These are phyloP conservation scores for Ptyas mucosa DNA, from an alignment of 2,113 vertebrate genomes.

Conservation along the genomic window DNA sequence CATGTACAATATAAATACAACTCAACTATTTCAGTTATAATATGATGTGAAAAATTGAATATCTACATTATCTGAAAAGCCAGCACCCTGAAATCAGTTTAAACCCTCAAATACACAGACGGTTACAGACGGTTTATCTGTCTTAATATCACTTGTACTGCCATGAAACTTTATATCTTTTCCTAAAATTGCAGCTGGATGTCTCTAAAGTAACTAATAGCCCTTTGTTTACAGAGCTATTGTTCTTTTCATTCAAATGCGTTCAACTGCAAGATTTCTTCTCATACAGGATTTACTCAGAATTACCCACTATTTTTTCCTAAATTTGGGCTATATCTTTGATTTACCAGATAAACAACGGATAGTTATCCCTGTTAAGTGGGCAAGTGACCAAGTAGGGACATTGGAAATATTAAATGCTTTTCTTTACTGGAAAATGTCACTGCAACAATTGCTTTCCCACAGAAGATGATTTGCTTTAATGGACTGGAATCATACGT, in stretches of 20 bases:
- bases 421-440: background rate
- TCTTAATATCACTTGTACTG: background rate
- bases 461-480: background rate
- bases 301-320: background rate
- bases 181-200: background rate
- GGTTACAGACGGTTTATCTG: background rate
- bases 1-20: background rate
- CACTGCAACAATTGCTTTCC: background rate
- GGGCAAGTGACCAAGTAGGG: background rate
- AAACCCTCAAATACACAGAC: background rate
- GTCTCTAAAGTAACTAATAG: background rate
- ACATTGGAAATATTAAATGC: background rate
- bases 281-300: background rate
- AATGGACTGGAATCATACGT: background rate
- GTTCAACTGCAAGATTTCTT: background rate
- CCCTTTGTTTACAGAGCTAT: background rate
- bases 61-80: background rate
- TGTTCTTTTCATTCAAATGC: background rate
- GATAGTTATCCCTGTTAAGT: background rate
- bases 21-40: background rate
- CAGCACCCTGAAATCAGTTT: background rate
- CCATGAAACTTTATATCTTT: background rate
- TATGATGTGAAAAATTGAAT: background rate
- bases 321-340: background rate
- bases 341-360: background rate